Percentiles rank a stretch among this genome's conserved stretches.
Evolutionary conservation across 2,797 vertebrate genomes (phyloP).

Genomic region (Anabacerthia variegaticeps): DNA sequence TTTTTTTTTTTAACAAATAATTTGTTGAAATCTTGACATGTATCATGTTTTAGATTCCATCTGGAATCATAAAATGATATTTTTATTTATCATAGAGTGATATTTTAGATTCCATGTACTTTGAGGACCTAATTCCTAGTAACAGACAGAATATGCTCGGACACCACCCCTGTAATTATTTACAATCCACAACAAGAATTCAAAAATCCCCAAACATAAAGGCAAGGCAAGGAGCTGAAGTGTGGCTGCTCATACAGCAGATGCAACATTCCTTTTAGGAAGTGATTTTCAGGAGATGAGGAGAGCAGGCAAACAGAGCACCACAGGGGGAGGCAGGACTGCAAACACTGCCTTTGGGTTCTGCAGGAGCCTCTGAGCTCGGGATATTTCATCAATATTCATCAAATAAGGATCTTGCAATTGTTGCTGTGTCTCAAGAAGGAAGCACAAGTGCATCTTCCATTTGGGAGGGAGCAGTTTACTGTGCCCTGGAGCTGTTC

Average conservation of each 20-base stretch:
- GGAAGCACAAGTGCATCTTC: background rate
- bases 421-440: background rate
- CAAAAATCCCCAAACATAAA: background rate
- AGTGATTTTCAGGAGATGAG: background rate
- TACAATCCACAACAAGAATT: background rate
- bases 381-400: background rate
- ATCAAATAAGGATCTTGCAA: background rate
- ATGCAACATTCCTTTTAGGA: background rate
- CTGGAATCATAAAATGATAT: background rate
- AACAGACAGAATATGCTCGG: background rate
- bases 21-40: background rate
- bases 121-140: background rate
- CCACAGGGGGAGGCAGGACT: background rate
- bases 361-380: background rate
- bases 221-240: background rate
- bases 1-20: background rate
- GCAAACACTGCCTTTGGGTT: too few relatives aligned
- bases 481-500: background rate
- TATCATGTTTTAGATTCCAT: background rate
- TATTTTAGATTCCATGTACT: accelerated
- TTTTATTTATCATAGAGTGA: background rate
- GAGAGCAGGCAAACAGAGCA: background rate
- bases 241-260: background rate
- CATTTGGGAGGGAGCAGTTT: background rate
- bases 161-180: background rate